Base-by-base conservation (phyloP, 2,797 vertebrate genomes). In the Spheniscus humboldti region DNA sequence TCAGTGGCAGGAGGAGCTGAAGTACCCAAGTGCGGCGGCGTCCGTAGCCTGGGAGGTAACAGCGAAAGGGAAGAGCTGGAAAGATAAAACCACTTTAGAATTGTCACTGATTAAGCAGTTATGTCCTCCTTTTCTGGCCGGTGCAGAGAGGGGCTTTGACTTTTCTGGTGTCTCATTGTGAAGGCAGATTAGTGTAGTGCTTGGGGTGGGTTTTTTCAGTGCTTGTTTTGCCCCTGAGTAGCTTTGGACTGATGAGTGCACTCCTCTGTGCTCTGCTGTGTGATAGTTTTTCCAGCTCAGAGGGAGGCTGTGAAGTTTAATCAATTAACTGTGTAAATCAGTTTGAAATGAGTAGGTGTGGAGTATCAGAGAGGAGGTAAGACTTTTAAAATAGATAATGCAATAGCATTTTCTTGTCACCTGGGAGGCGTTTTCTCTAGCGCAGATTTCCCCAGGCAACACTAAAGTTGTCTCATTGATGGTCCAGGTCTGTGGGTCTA, bases 321-420 rank as follows among this genome's bases (percentile, higher is more conserved):
- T 96, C 90, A 93, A 87, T 93, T 94, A 95, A 63, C 87, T 77
- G 79, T 71, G 71, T 91, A 96, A 92, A 93, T 94, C 89, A 86
- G 75, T 91, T 91, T 94, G 87, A 94, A 94, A 69, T 24, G 20
- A 90, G 67, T 91, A 94, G 79, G 74, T 75, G 52, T 8, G 6
- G 79, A 31, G 23, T 78, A 88, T 91, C 82, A 39, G 75, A 64
- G 56, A 86, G 45, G 66, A 91, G 82, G 83, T 57, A 93, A 59
- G 79, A 50, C 31, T 59, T 90, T 41, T 86, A 77, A 91, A 81
- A 91, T 57, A 77, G 92, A 85, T 79, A 94, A 69, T 31, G 30
- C 52, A 45, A 5, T 84, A 73, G 74, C 47, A 69, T 93, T 93
- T 96, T 83, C 82, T 93, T 59, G 59, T 90, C 92, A 55, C 87